These are phyloP conservation scores for Nixonia krombeini DNA, from an alignment of 1,140 invertebrate species.

Conservation along the genomic window DNA sequence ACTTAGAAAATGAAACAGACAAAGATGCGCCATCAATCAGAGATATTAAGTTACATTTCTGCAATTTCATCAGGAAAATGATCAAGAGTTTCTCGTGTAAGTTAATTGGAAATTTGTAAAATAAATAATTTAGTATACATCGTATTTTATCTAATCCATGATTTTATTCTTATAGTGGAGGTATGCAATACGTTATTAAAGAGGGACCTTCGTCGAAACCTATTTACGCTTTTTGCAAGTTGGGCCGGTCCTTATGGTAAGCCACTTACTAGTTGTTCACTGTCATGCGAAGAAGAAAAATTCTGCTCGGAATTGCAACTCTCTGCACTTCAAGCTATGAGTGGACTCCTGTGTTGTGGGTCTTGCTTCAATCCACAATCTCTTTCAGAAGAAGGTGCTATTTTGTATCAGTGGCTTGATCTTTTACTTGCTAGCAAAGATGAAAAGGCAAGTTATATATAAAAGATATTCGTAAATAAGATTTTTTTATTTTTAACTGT, in stretches of 20 bases:
- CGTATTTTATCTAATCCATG: too few species aligned
- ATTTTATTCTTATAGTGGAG: constrained; percentile 87
- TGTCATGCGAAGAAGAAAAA: constrained; percentile 61
- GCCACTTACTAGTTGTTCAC: constrained; percentile 67
- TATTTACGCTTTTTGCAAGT: constrained; percentile 93
- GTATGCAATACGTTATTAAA: constrained; percentile 88
- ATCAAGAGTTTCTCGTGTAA: constrained; percentile 92
- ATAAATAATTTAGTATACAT: too few species aligned
- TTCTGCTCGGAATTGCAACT: constrained; percentile 78
- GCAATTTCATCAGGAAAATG: constrained; percentile 93
- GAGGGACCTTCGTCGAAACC: constrained; percentile 85
- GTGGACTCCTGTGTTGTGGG: constrained; percentile 93
- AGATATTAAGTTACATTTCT: constrained; percentile 94
- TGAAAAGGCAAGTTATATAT: constrained; percentile 88
- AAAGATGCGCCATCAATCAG: constrained; percentile 85
- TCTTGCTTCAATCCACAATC: constrained; percentile 90
- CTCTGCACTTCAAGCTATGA: constrained; percentile 90
- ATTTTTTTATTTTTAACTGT: too few species aligned
- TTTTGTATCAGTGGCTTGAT: constrained; percentile 94
- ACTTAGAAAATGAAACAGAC: constrained; percentile 91
- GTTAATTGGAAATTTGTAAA: too few species aligned
- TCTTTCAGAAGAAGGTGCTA: constrained; percentile 89
- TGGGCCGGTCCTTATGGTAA: constrained; percentile 91
- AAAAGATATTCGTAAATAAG: too few species aligned
- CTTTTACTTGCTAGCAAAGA: constrained; percentile 89